These are phyloP conservation scores for Spinus olivaceus DNA, from an alignment of 2,797 vertebrate species.

Conservation along the genomic window DNA sequence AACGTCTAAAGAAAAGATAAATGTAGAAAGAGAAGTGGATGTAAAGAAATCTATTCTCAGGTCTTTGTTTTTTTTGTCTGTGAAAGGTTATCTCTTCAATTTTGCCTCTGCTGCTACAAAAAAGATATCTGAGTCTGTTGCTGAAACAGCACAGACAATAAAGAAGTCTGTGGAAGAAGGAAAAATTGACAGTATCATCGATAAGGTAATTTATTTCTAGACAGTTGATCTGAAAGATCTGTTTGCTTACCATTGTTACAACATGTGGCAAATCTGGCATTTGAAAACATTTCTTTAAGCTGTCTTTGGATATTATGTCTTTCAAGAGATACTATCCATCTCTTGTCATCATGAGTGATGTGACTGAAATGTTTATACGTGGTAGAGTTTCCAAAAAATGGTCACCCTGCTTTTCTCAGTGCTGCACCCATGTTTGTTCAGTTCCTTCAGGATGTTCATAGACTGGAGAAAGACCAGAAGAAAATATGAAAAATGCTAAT, in stretches of 20 bases:
- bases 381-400: background rate
- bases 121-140: slow-evolving; percentile 92
- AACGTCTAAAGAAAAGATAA: background rate
- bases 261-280: background rate
- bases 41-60: background rate
- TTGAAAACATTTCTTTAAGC: background rate
- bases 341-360: background rate
- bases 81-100: slow-evolving; percentile 87
- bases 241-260: background rate
- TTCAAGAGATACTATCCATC: background rate
- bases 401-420: background rate
- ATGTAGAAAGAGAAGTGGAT: background rate
- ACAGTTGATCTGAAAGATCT: background rate
- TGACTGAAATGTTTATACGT: background rate
- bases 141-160: slow-evolving; percentile 92
- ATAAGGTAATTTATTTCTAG: slow-evolving; percentile 80
- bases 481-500: background rate
- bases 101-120: slow-evolving; percentile 92
- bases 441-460: background rate
- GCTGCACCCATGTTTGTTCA: background rate
- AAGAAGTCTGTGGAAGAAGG: slow-evolving; percentile 97
- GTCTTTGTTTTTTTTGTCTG: slow-evolving; percentile 12
- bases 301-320: background rate
- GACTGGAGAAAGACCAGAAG: background rate
- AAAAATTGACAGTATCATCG: slow-evolving; percentile 93